A percentile compares a stretch with the other conserved stretches of the same genome.
These are phyloP conservation scores for Nycticebus coucang DNA, from an alignment of 2,113 vertebrate species.

Conservation along the genomic window DNA sequence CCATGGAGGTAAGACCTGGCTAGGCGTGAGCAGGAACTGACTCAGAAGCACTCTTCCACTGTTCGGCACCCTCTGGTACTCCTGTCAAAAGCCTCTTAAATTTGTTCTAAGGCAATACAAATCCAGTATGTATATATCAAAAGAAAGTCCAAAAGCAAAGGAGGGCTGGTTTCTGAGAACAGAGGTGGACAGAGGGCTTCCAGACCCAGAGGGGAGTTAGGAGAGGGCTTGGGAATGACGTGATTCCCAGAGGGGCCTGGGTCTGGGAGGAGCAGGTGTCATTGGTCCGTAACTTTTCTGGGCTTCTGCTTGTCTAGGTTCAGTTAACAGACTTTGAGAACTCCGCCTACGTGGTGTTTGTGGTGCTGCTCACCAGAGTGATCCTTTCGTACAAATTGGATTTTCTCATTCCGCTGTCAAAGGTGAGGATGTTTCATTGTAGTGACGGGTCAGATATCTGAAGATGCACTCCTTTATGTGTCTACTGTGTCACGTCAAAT, in stretches of 20 bases:
- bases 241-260: accelerated
- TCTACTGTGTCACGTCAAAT: not conserved
- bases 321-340: conserved; percentile 99
- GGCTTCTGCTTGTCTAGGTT: conserved; percentile 85
- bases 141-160: not conserved
- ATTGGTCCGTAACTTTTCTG: not conserved
- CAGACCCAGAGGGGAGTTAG: not conserved
- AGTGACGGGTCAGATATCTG: not conserved
- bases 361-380: conserved; percentile 97
- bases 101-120: not conserved
- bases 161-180: not conserved
- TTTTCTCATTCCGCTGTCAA: conserved; percentile 97
- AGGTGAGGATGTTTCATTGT: conserved; percentile 85
- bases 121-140: not conserved
- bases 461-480: not conserved
- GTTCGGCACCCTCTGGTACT: accelerated
- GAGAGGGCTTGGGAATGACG: not conserved
- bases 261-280: accelerated
- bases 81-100: not conserved
- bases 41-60: accelerated
- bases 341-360: conserved; percentile 97
- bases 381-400: conserved; percentile 98
- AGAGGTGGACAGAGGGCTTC: not conserved
- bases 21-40: accelerated
- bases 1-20: conserved; percentile 92